phyloP scores from a whole-genome alignment of 2,797 vertebrate species.

The Harpagifer antarcticus region DNA sequence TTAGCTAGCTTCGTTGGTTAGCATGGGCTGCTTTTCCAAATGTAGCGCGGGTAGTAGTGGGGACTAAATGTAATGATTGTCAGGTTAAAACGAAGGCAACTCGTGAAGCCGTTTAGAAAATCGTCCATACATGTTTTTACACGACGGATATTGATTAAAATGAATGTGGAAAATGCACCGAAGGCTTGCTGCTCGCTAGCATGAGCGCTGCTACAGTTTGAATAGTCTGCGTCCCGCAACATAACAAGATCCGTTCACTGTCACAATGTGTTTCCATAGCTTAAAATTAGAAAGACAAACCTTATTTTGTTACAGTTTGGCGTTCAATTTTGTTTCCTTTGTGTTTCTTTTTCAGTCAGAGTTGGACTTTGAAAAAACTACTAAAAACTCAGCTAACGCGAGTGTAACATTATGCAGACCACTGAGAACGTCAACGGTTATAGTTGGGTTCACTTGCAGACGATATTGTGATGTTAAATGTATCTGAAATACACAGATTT shows the following conservation, averaged over 20 bases:
- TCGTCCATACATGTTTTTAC: not conserved
- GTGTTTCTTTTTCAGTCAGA: not conserved
- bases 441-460: not conserved
- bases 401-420: not conserved
- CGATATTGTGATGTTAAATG: not conserved
- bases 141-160: slow-evolving; percentile 1
- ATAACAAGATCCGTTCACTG: slow-evolving; percentile 29
- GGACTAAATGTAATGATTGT: slow-evolving; percentile 12
- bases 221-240: slow-evolving; percentile 59
- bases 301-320: not conserved
- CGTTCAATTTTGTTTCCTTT: not conserved
- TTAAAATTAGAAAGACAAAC: not conserved
- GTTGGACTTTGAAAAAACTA: slow-evolving; percentile 1
- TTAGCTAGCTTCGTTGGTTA: slow-evolving; percentile 66
- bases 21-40: slow-evolving; percentile 43
- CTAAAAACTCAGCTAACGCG: slow-evolving; percentile 15
- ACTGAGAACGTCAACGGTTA: not conserved
- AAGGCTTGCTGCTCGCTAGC: slow-evolving; percentile 66
- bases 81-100: not conserved
- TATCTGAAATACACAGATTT: not conserved
- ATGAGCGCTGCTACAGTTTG: slow-evolving; percentile 64
- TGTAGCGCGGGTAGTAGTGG: slow-evolving; percentile 18
- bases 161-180: slow-evolving; percentile 41
- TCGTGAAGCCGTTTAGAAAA: not conserved
- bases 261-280: slow-evolving; percentile 10